Percentiles rank a stretch among this genome's conserved stretches.
These are phyloP conservation scores for Nemotelus pantherinus DNA, from an alignment of 2,888 invertebrate species.

Conservation along the genomic window DNA sequence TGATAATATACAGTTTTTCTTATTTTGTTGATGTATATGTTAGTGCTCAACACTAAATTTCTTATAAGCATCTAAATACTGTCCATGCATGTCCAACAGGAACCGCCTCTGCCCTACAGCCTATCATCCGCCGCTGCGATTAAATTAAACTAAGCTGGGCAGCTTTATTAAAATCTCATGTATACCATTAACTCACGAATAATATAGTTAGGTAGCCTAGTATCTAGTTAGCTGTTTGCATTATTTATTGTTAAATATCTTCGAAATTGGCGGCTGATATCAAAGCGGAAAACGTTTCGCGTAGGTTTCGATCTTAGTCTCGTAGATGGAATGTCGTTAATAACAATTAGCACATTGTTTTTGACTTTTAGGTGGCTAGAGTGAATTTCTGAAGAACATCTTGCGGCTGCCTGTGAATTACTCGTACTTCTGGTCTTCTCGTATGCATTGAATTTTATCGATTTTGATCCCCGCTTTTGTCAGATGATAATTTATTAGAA, in stretches of 20 bases:
- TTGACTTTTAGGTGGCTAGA: conserved; percentile 11
- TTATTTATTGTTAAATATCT: conserved; percentile 24
- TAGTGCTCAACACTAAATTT: no score
- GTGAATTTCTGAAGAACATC: background rate
- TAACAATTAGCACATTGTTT: conserved; percentile 45
- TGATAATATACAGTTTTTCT: no score
- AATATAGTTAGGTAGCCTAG: background rate
- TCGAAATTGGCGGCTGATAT: conserved; percentile 10
- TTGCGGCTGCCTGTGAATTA: background rate
- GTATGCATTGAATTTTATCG: background rate
- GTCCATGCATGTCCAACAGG: background rate
- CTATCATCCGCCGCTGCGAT: background rate
- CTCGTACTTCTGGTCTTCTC: no score
- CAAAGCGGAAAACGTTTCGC: conserved; percentile 2
- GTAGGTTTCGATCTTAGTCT: conserved; percentile 27
- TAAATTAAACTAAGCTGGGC: background rate
- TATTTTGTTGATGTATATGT: no score
- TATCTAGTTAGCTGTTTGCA: conserved; percentile 12
- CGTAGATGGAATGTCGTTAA: conserved; percentile 30
- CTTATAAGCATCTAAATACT: no score
- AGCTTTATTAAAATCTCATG: conserved; percentile 28
- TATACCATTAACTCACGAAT: conserved; percentile 7
- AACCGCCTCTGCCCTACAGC: background rate
- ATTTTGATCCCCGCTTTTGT: background rate
- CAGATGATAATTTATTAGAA: conserved; percentile 14